These are phyloP conservation scores for Helostoma temminkii DNA, from an alignment of 2,797 vertebrate species.

Conservation along the genomic window DNA sequence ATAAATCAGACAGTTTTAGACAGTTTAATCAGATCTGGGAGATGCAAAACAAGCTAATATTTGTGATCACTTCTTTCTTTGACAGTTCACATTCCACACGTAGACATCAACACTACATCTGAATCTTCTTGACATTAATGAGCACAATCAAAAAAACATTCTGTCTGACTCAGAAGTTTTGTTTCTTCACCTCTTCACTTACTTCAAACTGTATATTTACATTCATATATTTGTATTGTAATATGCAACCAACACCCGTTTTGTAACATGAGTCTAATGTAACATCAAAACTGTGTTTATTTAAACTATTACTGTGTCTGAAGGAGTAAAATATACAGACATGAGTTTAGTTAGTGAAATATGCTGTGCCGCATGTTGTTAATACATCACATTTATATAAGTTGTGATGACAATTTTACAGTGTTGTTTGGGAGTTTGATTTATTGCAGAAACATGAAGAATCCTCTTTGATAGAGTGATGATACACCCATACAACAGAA, in stretches of 20 bases:
- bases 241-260: neutral
- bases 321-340: neutral
- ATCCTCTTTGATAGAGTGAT: conserved; percentile 28
- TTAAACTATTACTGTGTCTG: neutral
- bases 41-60: neutral
- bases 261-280: neutral
- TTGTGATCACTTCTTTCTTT: neutral
- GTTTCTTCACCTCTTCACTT: neutral
- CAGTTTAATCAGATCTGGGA: neutral
- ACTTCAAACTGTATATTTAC: too few species aligned
- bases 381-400: conserved; percentile 32
- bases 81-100: neutral
- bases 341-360: conserved; percentile 16
- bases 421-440: conserved; percentile 37
- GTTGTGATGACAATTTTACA: conserved; percentile 34
- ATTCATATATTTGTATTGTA: too few species aligned
- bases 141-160: too few species aligned
- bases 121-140: too few species aligned
- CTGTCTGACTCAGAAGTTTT: too few species aligned
- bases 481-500: conserved; percentile 13
- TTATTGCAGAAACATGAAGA: conserved; percentile 30
- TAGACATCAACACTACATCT: neutral
- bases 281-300: neutral
- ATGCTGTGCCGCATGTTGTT: conserved; percentile 12
- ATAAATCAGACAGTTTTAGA: neutral